Evolutionary conservation across 1,140 invertebrate genomes (phyloP).

Genomic region (Elysia chlorotica): DNA sequence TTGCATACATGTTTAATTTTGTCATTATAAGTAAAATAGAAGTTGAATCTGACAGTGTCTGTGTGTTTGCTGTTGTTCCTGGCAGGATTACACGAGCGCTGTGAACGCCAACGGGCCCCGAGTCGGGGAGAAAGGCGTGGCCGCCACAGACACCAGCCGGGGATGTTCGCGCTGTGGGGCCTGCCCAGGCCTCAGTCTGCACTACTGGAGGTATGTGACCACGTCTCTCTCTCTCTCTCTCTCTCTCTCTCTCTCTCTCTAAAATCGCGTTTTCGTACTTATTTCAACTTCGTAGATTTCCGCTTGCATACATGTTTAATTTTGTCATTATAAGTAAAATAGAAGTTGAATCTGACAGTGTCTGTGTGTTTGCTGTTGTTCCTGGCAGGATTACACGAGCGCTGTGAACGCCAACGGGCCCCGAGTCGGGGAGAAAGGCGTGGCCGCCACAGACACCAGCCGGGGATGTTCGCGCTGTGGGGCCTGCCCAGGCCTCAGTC

Average conservation of each 20-base stretch:
- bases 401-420: slow-evolving; percentile 16
- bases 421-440: slow-evolving; percentile 1
- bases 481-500: slow-evolving; percentile 16
- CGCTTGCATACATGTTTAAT: too few relatives aligned
- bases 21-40: too few relatives aligned
- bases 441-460: not conserved
- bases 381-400: slow-evolving; percentile 21
- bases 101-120: slow-evolving; percentile 14
- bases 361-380: too few relatives aligned
- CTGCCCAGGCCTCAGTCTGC: slow-evolving; percentile 18
- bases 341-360: too few relatives aligned
- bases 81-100: slow-evolving; percentile 21
- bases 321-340: too few relatives aligned
- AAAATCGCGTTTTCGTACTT: too few relatives aligned
- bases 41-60: too few relatives aligned
- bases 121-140: not conserved
- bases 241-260: slow-evolving; percentile 3
- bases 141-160: not conserved
- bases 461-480: slow-evolving; percentile 14
- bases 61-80: too few relatives aligned
- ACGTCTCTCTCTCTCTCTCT: not conserved
- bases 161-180: slow-evolving; percentile 14
- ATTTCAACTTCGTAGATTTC: too few relatives aligned
- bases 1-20: too few relatives aligned
- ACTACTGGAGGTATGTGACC: slow-evolving; percentile 17